Conservation (phyloP, 2,113 vertebrate genomes). For the Cyprinodon brontotheroides region DNA sequence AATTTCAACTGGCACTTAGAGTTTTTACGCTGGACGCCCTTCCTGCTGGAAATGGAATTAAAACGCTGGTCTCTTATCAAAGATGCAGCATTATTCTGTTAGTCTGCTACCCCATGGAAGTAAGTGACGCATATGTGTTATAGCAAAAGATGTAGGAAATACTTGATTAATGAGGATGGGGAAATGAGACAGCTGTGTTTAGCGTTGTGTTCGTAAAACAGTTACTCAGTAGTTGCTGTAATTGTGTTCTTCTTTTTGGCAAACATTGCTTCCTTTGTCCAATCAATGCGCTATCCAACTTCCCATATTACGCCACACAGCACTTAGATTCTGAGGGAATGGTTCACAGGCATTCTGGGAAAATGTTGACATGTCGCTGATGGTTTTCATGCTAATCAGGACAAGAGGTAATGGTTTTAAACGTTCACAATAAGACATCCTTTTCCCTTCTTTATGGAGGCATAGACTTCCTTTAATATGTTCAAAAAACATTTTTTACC, state of each 20-base stretch:
- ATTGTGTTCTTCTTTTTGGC: background rate
- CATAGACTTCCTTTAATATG: background rate
- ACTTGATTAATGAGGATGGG: background rate
- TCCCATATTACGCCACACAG: background rate
- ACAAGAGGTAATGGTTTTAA: background rate
- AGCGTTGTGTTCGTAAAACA: background rate
- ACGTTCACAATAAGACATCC: background rate
- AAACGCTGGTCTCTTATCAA: too few species aligned
- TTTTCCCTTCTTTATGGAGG: background rate
- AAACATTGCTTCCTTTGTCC: background rate
- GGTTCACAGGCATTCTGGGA: background rate
- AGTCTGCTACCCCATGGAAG: too few species aligned
- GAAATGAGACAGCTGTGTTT: conserved; percentile 4
- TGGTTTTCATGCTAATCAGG: background rate
- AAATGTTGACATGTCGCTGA: background rate
- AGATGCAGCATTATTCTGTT: too few species aligned
- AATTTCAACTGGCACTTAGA: too few species aligned
- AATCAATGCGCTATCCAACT: background rate
- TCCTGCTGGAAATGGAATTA: too few species aligned
- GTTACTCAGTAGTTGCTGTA: background rate
- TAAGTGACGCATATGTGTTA: background rate
- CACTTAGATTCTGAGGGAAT: conserved; percentile 3
- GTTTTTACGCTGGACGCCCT: too few species aligned
- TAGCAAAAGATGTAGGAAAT: background rate
- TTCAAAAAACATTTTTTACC: conserved; percentile 11